Base-by-base conservation (phyloP, 2,888 invertebrate species). In the Acanthoscelides obtectus region DNA sequence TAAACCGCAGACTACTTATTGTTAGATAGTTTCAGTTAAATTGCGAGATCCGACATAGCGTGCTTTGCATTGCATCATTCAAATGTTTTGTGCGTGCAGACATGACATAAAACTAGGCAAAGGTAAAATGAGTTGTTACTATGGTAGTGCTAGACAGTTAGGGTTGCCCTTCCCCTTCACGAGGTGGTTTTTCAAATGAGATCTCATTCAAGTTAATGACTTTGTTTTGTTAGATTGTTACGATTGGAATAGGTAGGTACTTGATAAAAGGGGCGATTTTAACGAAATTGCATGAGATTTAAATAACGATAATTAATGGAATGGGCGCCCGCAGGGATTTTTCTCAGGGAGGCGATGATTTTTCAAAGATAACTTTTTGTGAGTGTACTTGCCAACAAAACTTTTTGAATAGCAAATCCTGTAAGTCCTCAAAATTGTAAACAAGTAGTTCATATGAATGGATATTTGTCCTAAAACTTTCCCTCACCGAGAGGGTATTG, bases 21-120 rank as follows among this genome's bases (percentile, higher is more conserved):
- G n/a, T n/a, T n/a, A n/a, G 5, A 12, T 1, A 45, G 45, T 12
- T 45, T 4, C 45, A 45, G 17, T 17, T 3, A 17, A 45, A 45
- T 5, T 5, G 4, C 8, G 25, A 25, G 17, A 12, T 27, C 68
- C 27, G 22, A 63, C 65, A 17, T 74, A 64, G 72, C 72, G 72
- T 74, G 74, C 64, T 70, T 66, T 19, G 64, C 70, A 69, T 74
- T 64, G n/a, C n/a, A n/a, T 64, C 67, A 67, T 71, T 64, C 20
- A 63, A 63, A 22, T 22, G 20, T 20, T 6, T 22, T 21, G 67
- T 72, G 69, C 72, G 74, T 74, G 74, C 67, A 12, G 66, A 69
- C 66, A 71, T 69, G 70, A 69, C 70, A 74, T 74, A 74, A 74
- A 74, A 72, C 65, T 65, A 66, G 67, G 67, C 68, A 72, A 66